Base-by-base conservation (phyloP, 2,888 invertebrate genomes). In the Dichetophora obliterata region DNA sequence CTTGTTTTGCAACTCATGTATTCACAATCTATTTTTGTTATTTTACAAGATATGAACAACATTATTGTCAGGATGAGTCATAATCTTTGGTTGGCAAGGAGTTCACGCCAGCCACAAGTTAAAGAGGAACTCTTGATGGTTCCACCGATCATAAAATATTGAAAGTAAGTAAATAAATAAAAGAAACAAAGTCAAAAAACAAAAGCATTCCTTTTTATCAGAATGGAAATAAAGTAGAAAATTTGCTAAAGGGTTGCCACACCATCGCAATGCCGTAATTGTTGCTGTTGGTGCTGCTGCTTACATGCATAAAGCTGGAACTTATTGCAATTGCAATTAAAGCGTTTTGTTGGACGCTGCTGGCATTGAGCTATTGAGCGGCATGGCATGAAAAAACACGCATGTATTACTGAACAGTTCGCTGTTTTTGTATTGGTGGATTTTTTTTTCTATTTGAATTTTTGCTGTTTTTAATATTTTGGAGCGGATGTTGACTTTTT, bases 401-500 rank as follows among this genome's bases (percentile, higher is more conserved):
- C 37, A 31, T 34, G n/a, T 48, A 43, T 9, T 22, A 19, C 16
- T 31, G 61, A 19, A 48, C 19, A 66, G 31, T 24, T 19, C 24
- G 22, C 43, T 48, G 43, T 16, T 16, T 43, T n/a, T 24, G 19
- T 22, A 14, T 19, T n/a, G 22, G 37, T 22, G 31, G 3, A 5
- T 22, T 43, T 66, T 37, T 34, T 37, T 66, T 43, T n/a, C 27
- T 16, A 63, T 31, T 19, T 3, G 16, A 8, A 5, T 31, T 34
- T 63, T 14, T 1, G 34, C n/a, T 63, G 24, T 48, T 48, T 19
- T 22, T 57, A 19, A 14, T 14, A 9, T 34, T 71, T 54, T 37
- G 71, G 37, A 71, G 22, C 71, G 71, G 71, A 71, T 71, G 71
- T 73, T 63, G 14, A 50, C 24, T 31, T 27, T 22, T 43, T 63